Base-by-base conservation (phyloP, 2,113 vertebrate genomes). In the Sylvia atricapilla region DNA sequence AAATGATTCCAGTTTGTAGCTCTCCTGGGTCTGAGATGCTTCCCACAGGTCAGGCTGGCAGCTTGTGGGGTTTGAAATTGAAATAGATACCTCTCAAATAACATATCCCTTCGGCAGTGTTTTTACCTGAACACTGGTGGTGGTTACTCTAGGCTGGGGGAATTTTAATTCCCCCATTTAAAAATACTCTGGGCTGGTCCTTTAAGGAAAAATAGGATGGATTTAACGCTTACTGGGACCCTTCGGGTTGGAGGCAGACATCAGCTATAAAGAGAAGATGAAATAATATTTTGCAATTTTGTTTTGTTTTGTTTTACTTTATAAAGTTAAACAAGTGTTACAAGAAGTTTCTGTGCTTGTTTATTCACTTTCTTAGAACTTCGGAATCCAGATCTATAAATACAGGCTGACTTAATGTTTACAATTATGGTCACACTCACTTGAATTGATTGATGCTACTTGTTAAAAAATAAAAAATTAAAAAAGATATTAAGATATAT, bases 301-400 rank as follows among this genome's bases (percentile, higher is more conserved):
- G 25, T 60, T n/a, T 55, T 58, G 44, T 52, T 58, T 60, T 35
- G 5, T 52, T 78, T 31, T 11, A 31, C 41, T 83, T 80, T 63
- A 46, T 88, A n/a, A 90, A 86, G 85, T 87, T 78, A 73, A 94
- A 41, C 50, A 66, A 64, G 62, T 50, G 49, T 50, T 90, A 41
- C 41, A 31, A 56, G 49, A 85, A 87, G 37, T 64, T 92, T 84
- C 55, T 67, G 75, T 64, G 59, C 91, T 89, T 91, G 64, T 94
- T 96, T 92, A 77, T 92, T 93, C 52, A 20, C 31, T 77, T 87
- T 74, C 59, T 91, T 90, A 67, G 90, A 90, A 49, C 53, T 16
- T 53, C 74, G 75, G 79, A 87, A 83, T 77, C 63, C 83, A 80
- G 59, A 37, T 68, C 72, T 95, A 92, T 87, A 93, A 95, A 96